Evolutionary conservation across 2,888 invertebrate species (phyloP).

Genomic region (Azorinus chamasolen): DNA sequence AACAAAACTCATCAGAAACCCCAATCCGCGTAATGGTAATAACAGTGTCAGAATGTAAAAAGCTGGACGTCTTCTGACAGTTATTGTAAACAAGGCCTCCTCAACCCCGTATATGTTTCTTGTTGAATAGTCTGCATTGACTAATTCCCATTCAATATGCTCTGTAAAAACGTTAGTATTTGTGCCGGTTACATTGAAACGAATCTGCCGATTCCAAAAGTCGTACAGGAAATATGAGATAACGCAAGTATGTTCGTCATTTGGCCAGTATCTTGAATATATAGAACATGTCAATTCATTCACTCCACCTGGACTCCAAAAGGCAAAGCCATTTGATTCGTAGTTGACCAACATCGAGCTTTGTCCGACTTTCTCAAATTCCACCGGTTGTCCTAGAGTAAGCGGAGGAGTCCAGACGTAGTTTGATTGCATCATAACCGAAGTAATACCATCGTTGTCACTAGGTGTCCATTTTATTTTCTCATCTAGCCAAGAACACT

Average conservation of each 20-base stretch:
- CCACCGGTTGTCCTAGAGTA: too few species aligned
- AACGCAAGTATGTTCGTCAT: slow-evolving; percentile 42
- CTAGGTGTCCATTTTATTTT: too few species aligned
- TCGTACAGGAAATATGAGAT: slow-evolving; percentile 17
- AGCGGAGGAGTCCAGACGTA: too few species aligned
- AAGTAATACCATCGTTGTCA: slow-evolving; percentile 20
- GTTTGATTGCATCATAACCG: slow-evolving; percentile 12
- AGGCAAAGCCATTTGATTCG: slow-evolving; percentile 12
- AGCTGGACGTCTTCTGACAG: not conserved
- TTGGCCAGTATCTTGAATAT: slow-evolving; percentile 50
- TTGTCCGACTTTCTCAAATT: slow-evolving; percentile 11
- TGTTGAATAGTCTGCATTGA: not conserved
- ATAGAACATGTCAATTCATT: too few species aligned
- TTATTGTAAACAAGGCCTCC: slow-evolving; percentile 11
- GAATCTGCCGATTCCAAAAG: not conserved
- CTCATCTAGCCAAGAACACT: slow-evolving; percentile 29
- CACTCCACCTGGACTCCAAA: slow-evolving; percentile 9
- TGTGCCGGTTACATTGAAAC: not conserved
- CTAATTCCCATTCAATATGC: slow-evolving; percentile 10
- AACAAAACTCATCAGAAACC: slow-evolving; percentile 7
- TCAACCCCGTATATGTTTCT: not conserved
- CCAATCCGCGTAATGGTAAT: slow-evolving; percentile 5
- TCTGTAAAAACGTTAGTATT: not conserved
- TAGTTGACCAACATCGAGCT: slow-evolving; percentile 13
- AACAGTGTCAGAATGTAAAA: too few species aligned